phyloP scores from a whole-genome alignment of 2,888 invertebrate genomes.

The Metacarcinus magister region DNA sequence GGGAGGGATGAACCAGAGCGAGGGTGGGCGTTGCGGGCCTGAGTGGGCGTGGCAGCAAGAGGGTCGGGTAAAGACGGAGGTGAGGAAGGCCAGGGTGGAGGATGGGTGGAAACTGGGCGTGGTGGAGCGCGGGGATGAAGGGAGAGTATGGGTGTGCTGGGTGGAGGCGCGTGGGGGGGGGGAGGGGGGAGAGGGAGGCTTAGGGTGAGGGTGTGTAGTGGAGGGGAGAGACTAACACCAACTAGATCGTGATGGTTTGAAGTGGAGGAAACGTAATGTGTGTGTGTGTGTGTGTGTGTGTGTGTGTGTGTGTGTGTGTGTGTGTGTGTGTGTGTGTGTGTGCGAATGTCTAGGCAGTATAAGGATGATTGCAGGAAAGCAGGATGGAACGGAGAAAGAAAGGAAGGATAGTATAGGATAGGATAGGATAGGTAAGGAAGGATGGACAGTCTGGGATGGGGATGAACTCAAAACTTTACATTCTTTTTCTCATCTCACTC shows the following conservation, averaged over 20 bases:
- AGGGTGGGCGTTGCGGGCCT: neutral
- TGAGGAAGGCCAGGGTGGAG: neutral
- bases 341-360: neutral
- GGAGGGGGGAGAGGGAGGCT: neutral
- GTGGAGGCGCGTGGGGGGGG: neutral
- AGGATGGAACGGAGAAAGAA: neutral
- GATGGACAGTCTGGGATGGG: too few relatives aligned
- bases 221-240: neutral
- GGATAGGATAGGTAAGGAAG: too few relatives aligned
- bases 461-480: too few relatives aligned
- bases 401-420: neutral
- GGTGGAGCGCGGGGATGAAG: neutral
- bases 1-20: neutral
- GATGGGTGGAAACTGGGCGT: neutral
- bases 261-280: neutral
- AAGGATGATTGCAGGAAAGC: neutral
- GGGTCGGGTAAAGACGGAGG: neutral
- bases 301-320: constrained; percentile 41
- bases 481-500: too few relatives aligned
- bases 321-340: constrained; percentile 48
- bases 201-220: neutral
- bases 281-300: constrained; percentile 12
- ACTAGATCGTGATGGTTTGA: too few relatives aligned
- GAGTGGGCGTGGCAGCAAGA: neutral
- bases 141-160: neutral